Percentiles rank a stretch among this genome's conserved stretches.
phyloP scores from a whole-genome alignment of 2,113 vertebrate species.

The Zingel zingel region DNA sequence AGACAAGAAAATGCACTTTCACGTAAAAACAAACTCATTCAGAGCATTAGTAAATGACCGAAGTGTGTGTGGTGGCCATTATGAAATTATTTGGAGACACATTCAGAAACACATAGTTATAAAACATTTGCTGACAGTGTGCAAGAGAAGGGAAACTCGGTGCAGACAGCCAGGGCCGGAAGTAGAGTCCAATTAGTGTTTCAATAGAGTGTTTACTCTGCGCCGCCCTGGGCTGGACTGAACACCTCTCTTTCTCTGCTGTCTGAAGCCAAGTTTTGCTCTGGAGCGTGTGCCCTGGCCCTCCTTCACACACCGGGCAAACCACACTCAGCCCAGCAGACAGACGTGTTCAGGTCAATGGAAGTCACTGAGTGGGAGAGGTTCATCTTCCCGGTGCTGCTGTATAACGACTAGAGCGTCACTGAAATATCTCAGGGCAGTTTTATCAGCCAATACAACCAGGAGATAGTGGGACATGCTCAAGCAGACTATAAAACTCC shows the following conservation, averaged over 20 bases:
- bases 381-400: constrained; percentile 22
- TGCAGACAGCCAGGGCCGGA: constrained; percentile 53
- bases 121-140: constrained; percentile 36
- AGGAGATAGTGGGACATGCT: not conserved
- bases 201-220: constrained; percentile 76
- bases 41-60: not conserved
- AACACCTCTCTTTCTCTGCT: constrained; percentile 44
- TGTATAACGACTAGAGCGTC: not conserved
- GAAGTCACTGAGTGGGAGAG: constrained; percentile 13
- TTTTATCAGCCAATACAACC: constrained; percentile 25
- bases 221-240: constrained; percentile 31
- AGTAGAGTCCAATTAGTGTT: constrained; percentile 69
- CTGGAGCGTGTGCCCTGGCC: constrained; percentile 43
- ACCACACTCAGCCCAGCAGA: constrained; percentile 34
- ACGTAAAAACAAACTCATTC: not conserved
- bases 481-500: not conserved
- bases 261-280: constrained; percentile 36
- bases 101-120: constrained; percentile 21
- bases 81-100: constrained; percentile 1
- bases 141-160: constrained; percentile 42
- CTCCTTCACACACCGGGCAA: constrained; percentile 54
- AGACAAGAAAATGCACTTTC: constrained; percentile 4
- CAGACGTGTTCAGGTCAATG: constrained; percentile 4
- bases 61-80: not conserved
- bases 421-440: not conserved